Conservation (phyloP, 2,888 invertebrate genomes). For the Neocrepidodera transversa region DNA sequence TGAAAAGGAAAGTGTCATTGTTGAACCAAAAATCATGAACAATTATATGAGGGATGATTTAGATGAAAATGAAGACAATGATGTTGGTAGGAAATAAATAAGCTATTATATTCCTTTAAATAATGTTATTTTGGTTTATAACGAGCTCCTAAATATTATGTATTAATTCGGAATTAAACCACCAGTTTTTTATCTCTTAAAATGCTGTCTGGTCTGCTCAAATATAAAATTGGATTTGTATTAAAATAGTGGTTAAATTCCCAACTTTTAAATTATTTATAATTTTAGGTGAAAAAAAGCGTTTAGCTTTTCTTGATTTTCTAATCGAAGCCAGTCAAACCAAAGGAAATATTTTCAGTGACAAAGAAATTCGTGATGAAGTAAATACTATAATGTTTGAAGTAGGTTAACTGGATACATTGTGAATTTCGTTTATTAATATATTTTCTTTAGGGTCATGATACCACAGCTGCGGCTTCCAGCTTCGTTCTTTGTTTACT, state of each 20-base stretch:
- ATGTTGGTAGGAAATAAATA: slow-evolving; percentile 68
- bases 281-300: slow-evolving; percentile 70
- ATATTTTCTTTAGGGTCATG: slow-evolving; percentile 65
- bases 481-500: slow-evolving; percentile 81
- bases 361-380: slow-evolving; percentile 73
- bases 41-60: slow-evolving; percentile 74
- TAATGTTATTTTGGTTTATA: too few species aligned
- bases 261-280: too few species aligned
- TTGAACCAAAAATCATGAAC: slow-evolving; percentile 35
- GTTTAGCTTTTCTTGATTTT: slow-evolving; percentile 87
- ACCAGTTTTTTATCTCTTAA: too few species aligned
- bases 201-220: too few species aligned
- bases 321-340: slow-evolving; percentile 70
- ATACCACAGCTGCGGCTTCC: slow-evolving; percentile 82
- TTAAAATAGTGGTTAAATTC: too few species aligned
- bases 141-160: too few species aligned
- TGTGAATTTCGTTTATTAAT: too few species aligned
- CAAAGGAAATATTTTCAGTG: slow-evolving; percentile 31
- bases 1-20: slow-evolving; percentile 27
- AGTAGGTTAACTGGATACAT: too few species aligned
- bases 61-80: slow-evolving; percentile 76
- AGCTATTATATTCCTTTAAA: too few species aligned
- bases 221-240: too few species aligned
- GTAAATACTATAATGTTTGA: slow-evolving; percentile 89
- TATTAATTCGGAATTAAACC: too few species aligned